phyloP scores from a whole-genome alignment of 2,888 invertebrate genomes.

The Leucophora obtusa region DNA sequence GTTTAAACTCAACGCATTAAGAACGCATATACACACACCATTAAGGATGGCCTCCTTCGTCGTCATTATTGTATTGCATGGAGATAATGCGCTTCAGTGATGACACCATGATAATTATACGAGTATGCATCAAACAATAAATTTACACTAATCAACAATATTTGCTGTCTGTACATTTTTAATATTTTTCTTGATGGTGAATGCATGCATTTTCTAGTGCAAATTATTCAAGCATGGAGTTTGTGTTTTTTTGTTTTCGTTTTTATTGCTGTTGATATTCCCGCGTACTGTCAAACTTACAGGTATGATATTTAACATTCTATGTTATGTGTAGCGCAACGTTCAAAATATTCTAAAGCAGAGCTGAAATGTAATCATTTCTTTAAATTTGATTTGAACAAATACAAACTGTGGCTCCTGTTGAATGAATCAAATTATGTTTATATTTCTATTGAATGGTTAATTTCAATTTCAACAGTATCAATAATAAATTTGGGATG shows the following conservation, averaged over 20 bases:
- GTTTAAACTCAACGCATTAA: neutral
- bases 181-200: constrained; percentile 12
- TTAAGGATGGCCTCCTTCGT: neutral
- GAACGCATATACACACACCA: neutral
- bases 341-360: neutral
- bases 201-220: constrained; percentile 37
- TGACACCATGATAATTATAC: constrained; percentile 57
- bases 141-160: constrained; percentile 43
- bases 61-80: neutral
- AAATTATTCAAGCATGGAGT: neutral
- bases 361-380: too few species aligned
- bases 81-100: constrained; percentile 56
- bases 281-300: neutral
- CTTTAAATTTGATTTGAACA: too few species aligned
- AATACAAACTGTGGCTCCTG: too few species aligned
- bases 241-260: neutral
- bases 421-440: too few species aligned
- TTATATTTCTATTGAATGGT: too few species aligned
- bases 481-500: too few species aligned
- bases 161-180: constrained; percentile 33
- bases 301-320: constrained; percentile 38
- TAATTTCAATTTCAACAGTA: too few species aligned
- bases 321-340: neutral
- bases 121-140: constrained; percentile 50
- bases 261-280: neutral